These are phyloP conservation scores for Coenonympha glycerion DNA, from an alignment of 2,888 invertebrate species.

Conservation along the genomic window DNA sequence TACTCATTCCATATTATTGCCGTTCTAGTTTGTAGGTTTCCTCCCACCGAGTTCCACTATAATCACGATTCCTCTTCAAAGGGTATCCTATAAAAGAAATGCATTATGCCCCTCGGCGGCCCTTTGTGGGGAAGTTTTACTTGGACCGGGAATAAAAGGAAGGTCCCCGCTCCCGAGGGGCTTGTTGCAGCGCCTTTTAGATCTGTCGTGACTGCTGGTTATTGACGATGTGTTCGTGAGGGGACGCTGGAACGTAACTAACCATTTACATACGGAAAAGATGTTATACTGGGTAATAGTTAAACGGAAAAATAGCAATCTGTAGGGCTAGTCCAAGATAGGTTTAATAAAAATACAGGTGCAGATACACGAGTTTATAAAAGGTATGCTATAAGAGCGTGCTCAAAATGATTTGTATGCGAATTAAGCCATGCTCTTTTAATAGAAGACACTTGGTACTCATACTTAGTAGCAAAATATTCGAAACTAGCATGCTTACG, in stretches of 20 bases:
- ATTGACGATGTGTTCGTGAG: neutral
- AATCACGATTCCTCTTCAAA: constrained; percentile 25
- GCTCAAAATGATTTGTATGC: too few species aligned
- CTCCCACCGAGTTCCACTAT: neutral
- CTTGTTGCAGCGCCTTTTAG: constrained; percentile 36
- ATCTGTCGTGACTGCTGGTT: constrained; percentile 44
- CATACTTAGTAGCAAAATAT: too few species aligned
- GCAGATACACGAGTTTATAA: too few species aligned
- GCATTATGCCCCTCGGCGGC: constrained; percentile 41
- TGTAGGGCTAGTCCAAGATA: too few species aligned
- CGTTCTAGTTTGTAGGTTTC: too few species aligned
- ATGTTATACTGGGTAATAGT: neutral
- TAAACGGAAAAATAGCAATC: too few species aligned
- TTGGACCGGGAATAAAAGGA: neutral
- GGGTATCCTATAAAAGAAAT: constrained; percentile 40
- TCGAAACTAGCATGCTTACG: too few species aligned
- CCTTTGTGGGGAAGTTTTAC: constrained; percentile 22
- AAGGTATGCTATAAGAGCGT: too few species aligned
- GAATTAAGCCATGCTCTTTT: too few species aligned
- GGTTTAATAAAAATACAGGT: too few species aligned
- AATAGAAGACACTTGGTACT: too few species aligned
- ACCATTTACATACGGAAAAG: neutral
- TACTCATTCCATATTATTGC: too few species aligned
- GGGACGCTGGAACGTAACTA: neutral
- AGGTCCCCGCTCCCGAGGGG: constrained; percentile 47